phyloP scores from a whole-genome alignment of 2,888 invertebrate species.

The Zelleria hepariella region DNA sequence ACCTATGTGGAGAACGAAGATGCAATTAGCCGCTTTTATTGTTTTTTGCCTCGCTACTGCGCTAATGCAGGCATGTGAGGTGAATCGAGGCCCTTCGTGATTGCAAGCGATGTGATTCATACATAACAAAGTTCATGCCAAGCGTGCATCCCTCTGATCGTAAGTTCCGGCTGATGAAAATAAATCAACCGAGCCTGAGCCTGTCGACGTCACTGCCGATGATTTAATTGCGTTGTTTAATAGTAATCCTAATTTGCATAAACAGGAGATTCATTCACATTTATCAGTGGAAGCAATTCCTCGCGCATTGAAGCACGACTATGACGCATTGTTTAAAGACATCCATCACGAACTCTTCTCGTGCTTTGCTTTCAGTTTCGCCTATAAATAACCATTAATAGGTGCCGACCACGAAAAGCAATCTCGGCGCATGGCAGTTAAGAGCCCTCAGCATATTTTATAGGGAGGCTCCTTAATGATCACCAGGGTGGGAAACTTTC shows the following conservation, averaged over 20 bases:
- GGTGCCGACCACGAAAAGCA: constrained; percentile 64
- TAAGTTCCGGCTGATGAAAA: not conserved
- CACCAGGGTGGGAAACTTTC: constrained; percentile 17
- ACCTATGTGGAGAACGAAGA: too few relatives aligned
- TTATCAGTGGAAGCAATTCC: constrained; percentile 2
- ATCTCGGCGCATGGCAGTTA: constrained; percentile 62
- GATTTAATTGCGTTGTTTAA: not conserved
- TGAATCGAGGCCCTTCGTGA: not conserved
- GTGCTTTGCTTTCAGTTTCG: constrained; percentile 45
- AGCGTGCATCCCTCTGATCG: not conserved
- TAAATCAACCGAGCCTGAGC: not conserved
- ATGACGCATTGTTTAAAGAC: constrained; percentile 39
- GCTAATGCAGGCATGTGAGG: not conserved
- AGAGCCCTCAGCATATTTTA: constrained; percentile 61
- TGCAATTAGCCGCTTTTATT: too few relatives aligned
- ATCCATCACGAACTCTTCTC: constrained; percentile 37
- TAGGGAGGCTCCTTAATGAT: constrained; percentile 62
- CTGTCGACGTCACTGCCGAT: not conserved
- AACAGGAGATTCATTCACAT: not conserved
- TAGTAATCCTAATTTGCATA: not conserved
- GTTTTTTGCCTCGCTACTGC: too few relatives aligned
- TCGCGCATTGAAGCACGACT: constrained; percentile 31
- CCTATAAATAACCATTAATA: constrained; percentile 65
- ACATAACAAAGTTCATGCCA: not conserved
- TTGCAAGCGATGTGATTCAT: not conserved